Percentiles rank a stretch among this genome's conserved stretches.
These are phyloP conservation scores for Acanthurus tractus DNA, from an alignment of 2,797 vertebrate species.

Conservation along the genomic window DNA sequence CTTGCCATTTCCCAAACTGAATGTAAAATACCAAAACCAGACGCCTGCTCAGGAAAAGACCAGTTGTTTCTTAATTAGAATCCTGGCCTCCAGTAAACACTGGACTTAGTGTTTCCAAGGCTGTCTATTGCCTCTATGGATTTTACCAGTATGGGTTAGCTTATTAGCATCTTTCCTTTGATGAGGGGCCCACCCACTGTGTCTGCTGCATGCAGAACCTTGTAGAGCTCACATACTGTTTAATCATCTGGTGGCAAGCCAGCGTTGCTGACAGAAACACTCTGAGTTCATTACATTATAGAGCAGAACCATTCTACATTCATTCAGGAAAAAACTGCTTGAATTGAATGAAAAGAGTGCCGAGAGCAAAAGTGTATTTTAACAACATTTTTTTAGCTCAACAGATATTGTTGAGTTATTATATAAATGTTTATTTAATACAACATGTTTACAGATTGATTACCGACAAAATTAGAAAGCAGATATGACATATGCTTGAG, in stretches of 20 bases:
- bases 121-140: conserved; percentile 66
- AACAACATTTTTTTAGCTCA: conserved; percentile 20
- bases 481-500: neutral
- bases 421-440: neutral
- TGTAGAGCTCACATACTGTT: conserved; percentile 70
- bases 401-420: neutral
- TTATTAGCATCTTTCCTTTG: conserved; percentile 80
- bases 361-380: conserved; percentile 44
- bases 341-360: conserved; percentile 34
- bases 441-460: neutral
- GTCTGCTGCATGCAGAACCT: conserved; percentile 60
- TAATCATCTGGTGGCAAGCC: conserved; percentile 75
- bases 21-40: conserved; percentile 76
- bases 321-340: conserved; percentile 47
- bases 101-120: conserved; percentile 74
- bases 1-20: conserved; percentile 73
- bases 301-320: conserved; percentile 46
- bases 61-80: conserved; percentile 76
- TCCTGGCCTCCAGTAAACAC: conserved; percentile 74
- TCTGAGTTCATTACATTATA: conserved; percentile 57
- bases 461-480: neutral
- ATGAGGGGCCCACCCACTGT: conserved; percentile 82
- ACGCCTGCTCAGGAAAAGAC: conserved; percentile 72
- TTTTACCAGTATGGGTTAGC: conserved; percentile 72
- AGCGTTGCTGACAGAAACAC: conserved; percentile 69